Base-by-base conservation (phyloP, 1,140 invertebrate species). In the Caenorhabditis tropicalis region DNA sequence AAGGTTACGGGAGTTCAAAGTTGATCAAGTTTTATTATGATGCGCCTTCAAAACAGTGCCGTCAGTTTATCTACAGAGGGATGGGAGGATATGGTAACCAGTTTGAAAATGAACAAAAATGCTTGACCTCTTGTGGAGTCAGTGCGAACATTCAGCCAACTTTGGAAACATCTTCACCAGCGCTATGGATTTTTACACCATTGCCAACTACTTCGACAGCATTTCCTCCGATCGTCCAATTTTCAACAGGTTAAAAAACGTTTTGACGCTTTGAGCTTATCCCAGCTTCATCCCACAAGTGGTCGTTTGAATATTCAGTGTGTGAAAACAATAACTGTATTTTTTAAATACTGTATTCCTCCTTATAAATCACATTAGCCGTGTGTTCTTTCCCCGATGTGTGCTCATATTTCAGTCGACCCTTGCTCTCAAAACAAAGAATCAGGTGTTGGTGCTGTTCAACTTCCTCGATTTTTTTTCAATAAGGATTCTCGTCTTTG, bases 401-500 rank as follows among this genome's bases (percentile, higher is more conserved):
- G 65, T 74, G 74, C 49, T 79, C n/a, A 86, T 36, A 33, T 88
- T 89, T 83, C 88, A 89, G 88, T 89, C 51, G 85, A 85, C 49
- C 82, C 89, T n/a, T 89, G 89, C 79, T 82, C 65, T n/a, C 83
- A 87, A 48, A 85, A 89, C 31, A 80, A 82, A 10, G 89, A 89
- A 31, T 51, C 70, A 19, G 89, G 89, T n/a, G 86, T 90, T 24
- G 89, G 89, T 7, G 82, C 84, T n/a, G 33, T 83, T 7, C 80
- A 87, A 33, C 80, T 87, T 16, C 39, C 48, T 1, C 87, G 89
- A 15, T 89, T 85, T 56, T 87, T 88, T 83, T 89, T 88, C 86
- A 88, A 89, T 83, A 82, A 81, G 46, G 60, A 87, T 43, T 83
- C 83, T 9, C 86, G 84, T n/a, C 10, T 89, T 7, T 89, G 89